A percentile compares a stretch with the other conserved stretches of the same genome.
phyloP scores from a whole-genome alignment of 2,888 invertebrate genomes.

The Dinocampus coccinellae region DNA sequence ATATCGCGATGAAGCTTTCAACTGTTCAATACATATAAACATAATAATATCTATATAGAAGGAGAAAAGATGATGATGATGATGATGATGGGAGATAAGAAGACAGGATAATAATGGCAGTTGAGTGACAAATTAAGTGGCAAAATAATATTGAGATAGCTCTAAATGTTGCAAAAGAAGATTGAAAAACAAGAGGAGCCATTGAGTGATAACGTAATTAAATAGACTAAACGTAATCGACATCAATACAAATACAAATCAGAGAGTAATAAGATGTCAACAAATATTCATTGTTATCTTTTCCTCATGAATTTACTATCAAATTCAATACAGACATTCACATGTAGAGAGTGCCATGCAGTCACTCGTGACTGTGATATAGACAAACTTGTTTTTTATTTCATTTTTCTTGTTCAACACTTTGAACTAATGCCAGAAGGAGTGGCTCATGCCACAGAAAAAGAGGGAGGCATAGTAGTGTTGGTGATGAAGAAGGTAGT shows the following conservation, averaged over 20 bases:
- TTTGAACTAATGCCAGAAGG: constrained; percentile 42
- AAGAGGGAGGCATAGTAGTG: neutral
- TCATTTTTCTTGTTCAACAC: constrained; percentile 13
- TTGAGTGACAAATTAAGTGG: neutral
- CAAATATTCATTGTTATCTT: constrained; percentile 9
- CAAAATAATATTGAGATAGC: neutral
- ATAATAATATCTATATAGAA: neutral
- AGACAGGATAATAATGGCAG: neutral
- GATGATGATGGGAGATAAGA: neutral
- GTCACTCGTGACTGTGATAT: neutral
- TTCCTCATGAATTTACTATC: neutral
- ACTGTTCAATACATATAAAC: neutral
- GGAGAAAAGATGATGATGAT: neutral
- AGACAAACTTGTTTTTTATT: neutral
- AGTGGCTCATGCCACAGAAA: constrained; percentile 34
- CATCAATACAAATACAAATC: neutral
- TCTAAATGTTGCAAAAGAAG: neutral
- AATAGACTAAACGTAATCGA: no score
- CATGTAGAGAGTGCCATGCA: neutral
- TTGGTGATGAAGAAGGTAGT: neutral
- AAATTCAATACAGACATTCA: neutral
- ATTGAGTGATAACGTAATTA: no score
- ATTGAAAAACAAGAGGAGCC: neutral
- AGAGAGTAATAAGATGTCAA: neutral
- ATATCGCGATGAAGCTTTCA: neutral